Evolutionary conservation across 2,797 vertebrate species (phyloP).

Genomic region (Siniperca obscura): DNA sequence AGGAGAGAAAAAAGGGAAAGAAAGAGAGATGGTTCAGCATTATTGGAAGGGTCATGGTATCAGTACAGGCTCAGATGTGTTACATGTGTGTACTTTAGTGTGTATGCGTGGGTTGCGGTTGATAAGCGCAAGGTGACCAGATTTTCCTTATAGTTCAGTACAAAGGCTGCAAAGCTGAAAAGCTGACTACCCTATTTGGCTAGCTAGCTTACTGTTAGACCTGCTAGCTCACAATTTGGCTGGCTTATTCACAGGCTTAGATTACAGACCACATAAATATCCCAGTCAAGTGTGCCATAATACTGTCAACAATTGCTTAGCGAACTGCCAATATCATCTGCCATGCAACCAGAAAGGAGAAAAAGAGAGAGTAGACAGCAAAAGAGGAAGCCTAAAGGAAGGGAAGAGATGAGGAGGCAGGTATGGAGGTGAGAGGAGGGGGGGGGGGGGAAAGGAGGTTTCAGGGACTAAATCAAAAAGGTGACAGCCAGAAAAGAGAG

Average conservation of each 20-base stretch:
- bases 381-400: constrained; percentile 15
- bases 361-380: not conserved
- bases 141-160: constrained; percentile 26
- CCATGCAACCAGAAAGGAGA: constrained; percentile 25
- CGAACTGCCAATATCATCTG: constrained; percentile 52
- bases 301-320: constrained; percentile 64
- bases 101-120: constrained; percentile 23
- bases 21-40: constrained; percentile 35
- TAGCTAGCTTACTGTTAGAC: constrained; percentile 6
- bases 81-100: not conserved
- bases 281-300: constrained; percentile 57
- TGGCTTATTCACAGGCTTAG: constrained; percentile 55
- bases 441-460: not conserved
- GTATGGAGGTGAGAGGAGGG: constrained; percentile 26
- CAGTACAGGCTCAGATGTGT: constrained; percentile 16
- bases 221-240: constrained; percentile 46
- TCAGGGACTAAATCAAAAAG: constrained; percentile 51
- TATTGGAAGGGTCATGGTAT: constrained; percentile 30
- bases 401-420: constrained; percentile 11
- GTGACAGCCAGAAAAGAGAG: constrained; percentile 48
- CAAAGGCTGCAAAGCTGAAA: constrained; percentile 28
- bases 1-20: not conserved
- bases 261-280: constrained; percentile 65
- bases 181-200: constrained; percentile 27
- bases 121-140: constrained; percentile 49